Percentiles rank a stretch among this genome's conserved stretches.
Conservation (phyloP, 2,113 vertebrate genomes). For the Sciurus niger region DNA sequence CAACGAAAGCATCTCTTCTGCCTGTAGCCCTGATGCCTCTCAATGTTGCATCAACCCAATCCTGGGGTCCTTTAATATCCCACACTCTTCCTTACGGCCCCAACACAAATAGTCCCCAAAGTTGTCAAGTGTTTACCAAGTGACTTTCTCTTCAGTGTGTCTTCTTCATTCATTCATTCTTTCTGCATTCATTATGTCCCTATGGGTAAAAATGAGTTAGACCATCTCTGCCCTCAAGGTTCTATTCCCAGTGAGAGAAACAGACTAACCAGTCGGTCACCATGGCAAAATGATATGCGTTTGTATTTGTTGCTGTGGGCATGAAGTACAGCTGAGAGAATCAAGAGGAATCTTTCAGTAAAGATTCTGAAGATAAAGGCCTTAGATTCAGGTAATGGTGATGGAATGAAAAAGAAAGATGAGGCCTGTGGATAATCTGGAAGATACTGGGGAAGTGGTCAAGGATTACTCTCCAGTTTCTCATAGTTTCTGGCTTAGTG, state of each 20-base stretch:
- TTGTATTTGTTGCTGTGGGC: background rate
- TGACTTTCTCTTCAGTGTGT: background rate
- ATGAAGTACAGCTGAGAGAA: background rate
- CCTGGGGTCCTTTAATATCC: background rate
- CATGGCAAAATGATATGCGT: background rate
- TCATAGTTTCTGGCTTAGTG: background rate
- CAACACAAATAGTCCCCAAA: background rate
- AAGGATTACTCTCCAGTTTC: background rate
- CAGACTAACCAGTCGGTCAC: background rate
- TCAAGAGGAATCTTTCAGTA: background rate
- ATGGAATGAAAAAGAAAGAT: background rate
- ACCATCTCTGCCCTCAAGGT: background rate
- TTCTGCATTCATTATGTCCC: background rate
- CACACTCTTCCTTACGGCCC: background rate
- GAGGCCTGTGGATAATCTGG: background rate
- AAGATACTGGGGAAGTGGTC: too few relatives aligned
- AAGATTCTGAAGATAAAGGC: background rate
- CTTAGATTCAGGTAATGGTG: too few relatives aligned
- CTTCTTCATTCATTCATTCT: background rate
- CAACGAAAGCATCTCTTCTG: background rate
- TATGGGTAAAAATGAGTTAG: background rate
- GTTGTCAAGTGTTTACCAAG: background rate
- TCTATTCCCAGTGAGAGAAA: background rate
- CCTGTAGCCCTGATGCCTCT: background rate
- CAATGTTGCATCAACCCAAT: background rate